These are phyloP conservation scores for Pseudomyrmex concolor DNA, from an alignment of 1,140 invertebrate species.

Conservation along the genomic window DNA sequence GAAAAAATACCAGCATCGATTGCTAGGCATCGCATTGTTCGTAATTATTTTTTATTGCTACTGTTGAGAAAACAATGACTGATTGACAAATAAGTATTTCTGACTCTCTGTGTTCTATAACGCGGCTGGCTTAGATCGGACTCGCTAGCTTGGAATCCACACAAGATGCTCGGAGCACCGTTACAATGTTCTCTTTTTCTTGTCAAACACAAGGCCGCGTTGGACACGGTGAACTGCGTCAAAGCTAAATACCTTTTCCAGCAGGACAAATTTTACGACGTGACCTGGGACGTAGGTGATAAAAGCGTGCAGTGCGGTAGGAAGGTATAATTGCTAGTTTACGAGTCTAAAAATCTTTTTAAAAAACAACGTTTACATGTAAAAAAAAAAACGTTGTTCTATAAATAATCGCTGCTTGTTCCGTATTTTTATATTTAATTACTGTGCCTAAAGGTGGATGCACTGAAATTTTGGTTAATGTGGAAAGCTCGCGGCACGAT, in stretches of 20 bases:
- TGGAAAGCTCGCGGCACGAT: conserved; percentile 91
- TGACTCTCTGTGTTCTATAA: neutral
- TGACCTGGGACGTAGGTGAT: conserved; percentile 95
- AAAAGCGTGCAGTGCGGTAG: conserved; percentile 97
- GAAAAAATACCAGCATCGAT: conserved; percentile 86
- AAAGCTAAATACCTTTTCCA: conserved; percentile 95
- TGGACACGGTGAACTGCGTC: conserved; percentile 91
- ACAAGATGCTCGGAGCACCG: conserved; percentile 95
- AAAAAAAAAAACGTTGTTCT: neutral
- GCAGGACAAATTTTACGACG: conserved; percentile 97
- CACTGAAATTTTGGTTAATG: conserved; percentile 97
- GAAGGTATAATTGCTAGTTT: conserved; percentile 86
- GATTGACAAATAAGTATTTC: neutral
- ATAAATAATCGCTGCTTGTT: neutral
- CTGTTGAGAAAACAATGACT: neutral
- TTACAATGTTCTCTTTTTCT: conserved; percentile 95
- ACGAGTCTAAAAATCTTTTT: neutral
- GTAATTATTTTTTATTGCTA: conserved; percentile 44
- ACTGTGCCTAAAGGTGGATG: conserved; percentile 88
- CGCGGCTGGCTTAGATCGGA: conserved; percentile 86
- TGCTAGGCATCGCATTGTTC: conserved; percentile 90
- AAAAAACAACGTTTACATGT: neutral
- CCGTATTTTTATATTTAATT: neutral
- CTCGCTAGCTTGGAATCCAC: conserved; percentile 97
- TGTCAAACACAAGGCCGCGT: conserved; percentile 87